Evolutionary conservation across 2,797 vertebrate species (phyloP), one percentile per base, ranked within the genome.

Genomic region (Premnoplex brunnescens): DNA sequence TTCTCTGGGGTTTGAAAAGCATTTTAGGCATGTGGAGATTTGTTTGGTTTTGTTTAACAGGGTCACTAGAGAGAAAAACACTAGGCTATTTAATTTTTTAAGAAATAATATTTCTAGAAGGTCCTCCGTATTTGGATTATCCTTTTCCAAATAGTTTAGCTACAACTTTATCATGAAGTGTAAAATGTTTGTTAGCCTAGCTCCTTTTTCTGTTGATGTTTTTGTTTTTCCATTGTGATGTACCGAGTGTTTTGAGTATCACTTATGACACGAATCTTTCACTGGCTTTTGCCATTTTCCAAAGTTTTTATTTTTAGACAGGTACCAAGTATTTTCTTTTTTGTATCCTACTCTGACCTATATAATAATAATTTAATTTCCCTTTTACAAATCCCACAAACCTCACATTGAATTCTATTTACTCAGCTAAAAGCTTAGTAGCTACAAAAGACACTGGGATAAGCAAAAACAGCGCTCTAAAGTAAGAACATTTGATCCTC

Each of bases 261-360:
- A 98, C 91, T 89, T 98, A 32, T 98, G 98, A 79, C 97, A 98
- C 58, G 78, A 88, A 54, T 98, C 98, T 84, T 97, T 96, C 56
- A 71, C 75, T 56, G 97, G 69, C 34, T 59, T 82, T 78, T 76
- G 51, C 75, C 98, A 98, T 91, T 92, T 27, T 37, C n/a, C 28
- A 6, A 19, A 5, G 15, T 51, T 13, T 73, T 64, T 51, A 26
- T 30, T 66, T 75, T 59, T n/a, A 76, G 23, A 66, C 22, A 49
- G 26, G 32, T 36, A 58, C 26, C 27, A 75, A 58, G 22, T 9
- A n/a, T n/a, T 48, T 56, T 34, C 21, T 36, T 44, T 37, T 64
- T 30, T 22, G 21, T 43, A 36, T 71, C 32, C 14, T 43, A 32
- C 37, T 34, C 79, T 44, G 27, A 27, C 37, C 58, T 51, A 13